These are phyloP conservation scores for Pantala flavescens DNA, from an alignment of 1,140 invertebrate species.

Conservation along the genomic window DNA sequence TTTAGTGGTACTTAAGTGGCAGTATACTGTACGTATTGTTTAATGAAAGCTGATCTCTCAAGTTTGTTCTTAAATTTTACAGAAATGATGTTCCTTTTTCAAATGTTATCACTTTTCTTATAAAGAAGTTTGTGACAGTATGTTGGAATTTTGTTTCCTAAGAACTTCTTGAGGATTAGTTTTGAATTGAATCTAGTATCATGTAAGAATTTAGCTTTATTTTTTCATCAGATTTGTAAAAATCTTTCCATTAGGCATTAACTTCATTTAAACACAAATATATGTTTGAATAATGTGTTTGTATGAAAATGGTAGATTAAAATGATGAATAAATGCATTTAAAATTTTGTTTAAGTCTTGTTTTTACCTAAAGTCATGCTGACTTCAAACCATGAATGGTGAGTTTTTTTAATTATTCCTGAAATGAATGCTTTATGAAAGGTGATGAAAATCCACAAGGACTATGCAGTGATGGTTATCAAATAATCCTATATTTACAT, in stretches of 20 bases:
- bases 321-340: not conserved
- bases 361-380: too few relatives aligned
- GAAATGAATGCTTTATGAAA: too few relatives aligned
- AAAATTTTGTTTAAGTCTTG: too few relatives aligned
- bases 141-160: not conserved
- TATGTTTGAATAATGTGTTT: slow-evolving; percentile 4
- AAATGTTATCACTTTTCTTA: not conserved
- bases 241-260: not conserved
- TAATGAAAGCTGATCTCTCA: not conserved
- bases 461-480: too few relatives aligned
- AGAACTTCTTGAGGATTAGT: not conserved
- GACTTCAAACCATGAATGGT: too few relatives aligned
- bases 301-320: slow-evolving; percentile 3
- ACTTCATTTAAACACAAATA: not conserved
- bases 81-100: not conserved
- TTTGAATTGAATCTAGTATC: not conserved
- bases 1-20: slow-evolving; percentile 1
- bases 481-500: too few relatives aligned
- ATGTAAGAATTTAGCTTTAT: not conserved
- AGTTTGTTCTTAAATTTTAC: not conserved
- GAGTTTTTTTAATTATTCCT: too few relatives aligned
- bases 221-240: not conserved
- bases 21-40: not conserved
- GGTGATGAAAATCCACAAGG: too few relatives aligned
- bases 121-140: not conserved